Conservation (phyloP, 2,888 invertebrate genomes). For the Plagodis dolabraria region DNA sequence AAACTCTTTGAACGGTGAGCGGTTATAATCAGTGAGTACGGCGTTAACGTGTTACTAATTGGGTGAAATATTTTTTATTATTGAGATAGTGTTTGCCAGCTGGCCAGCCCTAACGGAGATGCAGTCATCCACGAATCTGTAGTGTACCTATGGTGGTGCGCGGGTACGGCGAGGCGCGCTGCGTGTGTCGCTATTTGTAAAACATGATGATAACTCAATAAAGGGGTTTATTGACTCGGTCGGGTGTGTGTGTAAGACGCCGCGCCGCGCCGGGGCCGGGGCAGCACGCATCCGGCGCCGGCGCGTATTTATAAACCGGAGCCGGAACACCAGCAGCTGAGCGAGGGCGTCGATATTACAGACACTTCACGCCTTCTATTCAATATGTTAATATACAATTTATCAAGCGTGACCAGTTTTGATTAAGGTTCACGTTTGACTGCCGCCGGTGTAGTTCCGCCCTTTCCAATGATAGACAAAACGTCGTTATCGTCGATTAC, state of each 20-base stretch:
- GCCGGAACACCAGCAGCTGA: conserved; percentile 65
- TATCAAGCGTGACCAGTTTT: conserved; percentile 47
- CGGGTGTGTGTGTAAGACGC: conserved; percentile 48
- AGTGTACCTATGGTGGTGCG: conserved; percentile 25
- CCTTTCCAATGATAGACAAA: conserved; percentile 33
- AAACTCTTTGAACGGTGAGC: conserved; percentile 11
- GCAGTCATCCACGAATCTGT: conserved; percentile 36
- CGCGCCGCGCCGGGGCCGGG: conserved; percentile 33
- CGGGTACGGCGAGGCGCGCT: conserved; percentile 27
- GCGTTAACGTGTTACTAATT: not conserved
- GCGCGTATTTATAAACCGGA: conserved; percentile 78
- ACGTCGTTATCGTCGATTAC: conserved; percentile 32
- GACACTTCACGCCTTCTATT: conserved; percentile 52
- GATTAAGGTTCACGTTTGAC: conserved; percentile 36
- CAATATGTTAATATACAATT: conserved; percentile 48
- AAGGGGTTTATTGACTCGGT: conserved; percentile 60
- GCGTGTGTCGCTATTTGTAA: conserved; percentile 55
- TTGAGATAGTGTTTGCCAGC: conserved; percentile 1
- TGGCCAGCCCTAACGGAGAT: conserved; percentile 36
- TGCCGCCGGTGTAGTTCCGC: conserved; percentile 35
- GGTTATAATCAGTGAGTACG: conserved; percentile 4
- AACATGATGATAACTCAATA: conserved; percentile 63
- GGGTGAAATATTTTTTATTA: not conserved
- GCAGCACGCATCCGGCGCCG: conserved; percentile 75
- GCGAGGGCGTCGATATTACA: conserved; percentile 58